Base-by-base conservation (phyloP, 2,797 vertebrate genomes). In the Lophotriccus pileatus region DNA sequence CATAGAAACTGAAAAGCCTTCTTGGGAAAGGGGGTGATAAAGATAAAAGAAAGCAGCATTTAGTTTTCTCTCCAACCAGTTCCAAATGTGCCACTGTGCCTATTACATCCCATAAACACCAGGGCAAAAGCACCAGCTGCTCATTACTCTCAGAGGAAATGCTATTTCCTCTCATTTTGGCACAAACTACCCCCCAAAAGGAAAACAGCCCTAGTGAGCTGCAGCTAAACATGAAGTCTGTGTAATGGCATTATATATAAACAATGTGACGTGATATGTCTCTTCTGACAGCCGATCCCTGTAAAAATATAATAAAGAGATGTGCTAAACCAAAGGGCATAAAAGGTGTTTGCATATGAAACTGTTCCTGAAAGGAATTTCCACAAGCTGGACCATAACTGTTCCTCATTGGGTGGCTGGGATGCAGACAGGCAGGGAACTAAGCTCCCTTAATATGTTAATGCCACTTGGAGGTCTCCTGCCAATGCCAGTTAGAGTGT, bases 41-140 rank as follows among this genome's bases (percentile, higher is more conserved):
- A 97, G 96, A 98, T 97, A 97, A 97, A 98, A 97, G 97, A 95
- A 97, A 97, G 91, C 96, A 95, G 82, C 91, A 94, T 98, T 97
- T 96, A 94, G 91, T 94, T 97, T 95, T 94, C 89, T 96, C 93
- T 92, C 92, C 95, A 98, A 95, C 86, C 97, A 96, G 89, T 91
- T 98, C 96, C 96, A 97, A 98, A 98, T 97, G 95, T 95, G 97
- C 94, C 96, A 97, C 96, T 96, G 95, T 90, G 97, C 94, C 94
- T 97, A 92, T 96, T 96, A 97, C 93, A 96, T 97, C 96, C 94
- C 84, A 96, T 97, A 97, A 97, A 97, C 94, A 96, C 94, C 95
- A 97, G 92, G 96, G 97, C 95, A 96, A 97, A 95, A 84, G 95
- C 79, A 58, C 96, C 97, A 98, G 98, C 96, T 98, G 97, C 96